A percentile compares a stretch with the other conserved stretches of the same genome.
Conservation (phyloP, 2,888 invertebrate species). For the Therioaphis trifolii region DNA sequence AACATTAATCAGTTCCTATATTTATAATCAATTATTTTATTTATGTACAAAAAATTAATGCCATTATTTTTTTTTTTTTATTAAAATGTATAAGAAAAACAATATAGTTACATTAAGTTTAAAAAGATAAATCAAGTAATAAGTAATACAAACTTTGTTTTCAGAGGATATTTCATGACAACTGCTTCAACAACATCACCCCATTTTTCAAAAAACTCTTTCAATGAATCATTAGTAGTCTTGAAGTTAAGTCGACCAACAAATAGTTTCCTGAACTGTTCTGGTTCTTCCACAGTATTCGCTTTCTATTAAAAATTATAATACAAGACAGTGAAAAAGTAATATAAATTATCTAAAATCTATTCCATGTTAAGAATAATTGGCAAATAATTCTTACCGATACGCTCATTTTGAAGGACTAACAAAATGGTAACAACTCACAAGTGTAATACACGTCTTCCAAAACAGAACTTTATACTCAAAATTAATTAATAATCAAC, state of each 20-base stretch:
- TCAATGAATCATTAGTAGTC: slow-evolving; percentile 92
- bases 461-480: neutral
- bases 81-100: too few relatives aligned
- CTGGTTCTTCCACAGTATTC: slow-evolving; percentile 73
- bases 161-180: slow-evolving; percentile 96
- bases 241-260: slow-evolving; percentile 97
- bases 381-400: slow-evolving; percentile 36
- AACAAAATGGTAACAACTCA: neutral
- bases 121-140: neutral
- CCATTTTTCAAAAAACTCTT: slow-evolving; percentile 95
- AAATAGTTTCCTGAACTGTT: slow-evolving; percentile 89
- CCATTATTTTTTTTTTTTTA: too few relatives aligned
- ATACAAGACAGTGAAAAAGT: neutral
- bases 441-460: neutral
- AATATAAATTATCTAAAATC: neutral
- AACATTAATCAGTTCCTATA: too few relatives aligned
- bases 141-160: slow-evolving; percentile 73
- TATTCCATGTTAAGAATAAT: too few relatives aligned
- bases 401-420: slow-evolving; percentile 25
- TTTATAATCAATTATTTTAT: too few relatives aligned
- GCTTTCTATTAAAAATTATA: slow-evolving; percentile 33
- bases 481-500: too few relatives aligned
- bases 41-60: too few relatives aligned
- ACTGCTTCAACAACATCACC: slow-evolving; percentile 96
- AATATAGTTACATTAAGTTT: too few relatives aligned